Percentiles rank a stretch among this genome's conserved stretches.
These are phyloP conservation scores for Drosophila paranaensis DNA, from an alignment of 2,888 invertebrate genomes.

Conservation along the genomic window DNA sequence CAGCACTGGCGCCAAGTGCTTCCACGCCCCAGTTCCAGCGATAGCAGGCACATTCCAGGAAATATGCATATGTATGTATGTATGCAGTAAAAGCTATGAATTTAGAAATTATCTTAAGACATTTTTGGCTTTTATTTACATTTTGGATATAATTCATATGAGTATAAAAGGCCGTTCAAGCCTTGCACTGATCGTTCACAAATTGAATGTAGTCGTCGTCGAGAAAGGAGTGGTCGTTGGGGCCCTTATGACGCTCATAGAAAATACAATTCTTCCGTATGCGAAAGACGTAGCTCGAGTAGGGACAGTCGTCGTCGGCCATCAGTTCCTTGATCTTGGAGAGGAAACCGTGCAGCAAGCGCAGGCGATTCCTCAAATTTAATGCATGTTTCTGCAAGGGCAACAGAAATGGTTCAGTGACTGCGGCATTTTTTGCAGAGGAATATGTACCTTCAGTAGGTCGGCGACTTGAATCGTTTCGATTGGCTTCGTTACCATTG, in stretches of 20 bases:
- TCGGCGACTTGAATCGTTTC: neutral
- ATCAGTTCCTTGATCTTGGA: neutral
- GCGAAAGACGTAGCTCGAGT: slow-evolving; percentile 10
- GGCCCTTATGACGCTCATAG: slow-evolving; percentile 8
- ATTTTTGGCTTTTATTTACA: no score
- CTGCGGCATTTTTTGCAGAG: neutral
- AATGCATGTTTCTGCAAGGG: neutral
- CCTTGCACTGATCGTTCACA: slow-evolving; percentile 6
- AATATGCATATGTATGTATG: no score
- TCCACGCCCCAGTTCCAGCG: no score
- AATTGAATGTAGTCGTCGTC: slow-evolving; percentile 26
- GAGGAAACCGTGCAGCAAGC: slow-evolving; percentile 11
- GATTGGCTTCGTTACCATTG: slow-evolving; percentile 1
- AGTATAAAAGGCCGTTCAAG: neutral
- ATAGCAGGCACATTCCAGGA: no score
- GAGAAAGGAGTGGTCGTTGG: slow-evolving; percentile 19
- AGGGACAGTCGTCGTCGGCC: slow-evolving; percentile 9
- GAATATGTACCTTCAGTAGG: neutral
- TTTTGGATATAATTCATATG: no score
- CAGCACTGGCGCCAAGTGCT: no score
- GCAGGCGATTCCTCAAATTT: neutral
- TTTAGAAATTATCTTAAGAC: no score
- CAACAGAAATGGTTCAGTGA: neutral
- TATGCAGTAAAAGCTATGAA: no score
- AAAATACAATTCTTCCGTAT: neutral